These are phyloP conservation scores for Pollicipes pollicipes DNA, from an alignment of 1,140 invertebrate species.

Conservation along the genomic window DNA sequence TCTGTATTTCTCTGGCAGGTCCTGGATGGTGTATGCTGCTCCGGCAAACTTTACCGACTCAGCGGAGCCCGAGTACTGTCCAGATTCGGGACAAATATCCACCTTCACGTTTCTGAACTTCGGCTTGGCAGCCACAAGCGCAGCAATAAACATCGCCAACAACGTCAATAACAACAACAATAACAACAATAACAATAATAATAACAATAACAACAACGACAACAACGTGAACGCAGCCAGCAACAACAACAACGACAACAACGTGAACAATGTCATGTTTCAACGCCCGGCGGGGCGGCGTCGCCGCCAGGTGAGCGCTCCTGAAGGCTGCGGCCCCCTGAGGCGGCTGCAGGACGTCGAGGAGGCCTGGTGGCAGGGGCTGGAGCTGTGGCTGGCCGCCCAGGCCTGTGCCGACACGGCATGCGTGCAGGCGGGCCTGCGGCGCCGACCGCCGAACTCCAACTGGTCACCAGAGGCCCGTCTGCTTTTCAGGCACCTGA, in stretches of 20 bases:
- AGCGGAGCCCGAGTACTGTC: not conserved
- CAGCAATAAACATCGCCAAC: slow-evolving; percentile 12
- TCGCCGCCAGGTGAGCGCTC: no score
- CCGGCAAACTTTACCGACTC: not conserved
- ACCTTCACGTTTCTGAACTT: slow-evolving; percentile 14
- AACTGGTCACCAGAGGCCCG: not conserved
- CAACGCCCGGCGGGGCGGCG: not conserved
- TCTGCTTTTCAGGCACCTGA: not conserved
- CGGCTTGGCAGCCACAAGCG: slow-evolving; percentile 10
- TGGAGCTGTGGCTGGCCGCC: not conserved
- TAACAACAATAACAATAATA: slow-evolving; percentile 14
- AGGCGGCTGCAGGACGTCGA: not conserved
- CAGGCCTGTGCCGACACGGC: not conserved
- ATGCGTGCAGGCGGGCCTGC: not conserved
- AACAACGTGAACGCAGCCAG: slow-evolving; percentile 11
- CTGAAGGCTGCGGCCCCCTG: not conserved
- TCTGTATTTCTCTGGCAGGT: no score
- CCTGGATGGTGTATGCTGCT: not conserved
- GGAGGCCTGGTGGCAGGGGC: not conserved
- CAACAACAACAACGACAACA: slow-evolving; percentile 15
- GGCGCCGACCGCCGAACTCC: no score
- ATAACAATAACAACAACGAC: slow-evolving; percentile 15
- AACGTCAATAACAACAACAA: slow-evolving; percentile 13
- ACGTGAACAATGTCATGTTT: slow-evolving; percentile 13
- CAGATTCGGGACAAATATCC: slow-evolving; percentile 5